These are phyloP conservation scores for Caenorhabditis inopinata DNA, from an alignment of 1,140 invertebrate genomes.

Conservation along the genomic window DNA sequence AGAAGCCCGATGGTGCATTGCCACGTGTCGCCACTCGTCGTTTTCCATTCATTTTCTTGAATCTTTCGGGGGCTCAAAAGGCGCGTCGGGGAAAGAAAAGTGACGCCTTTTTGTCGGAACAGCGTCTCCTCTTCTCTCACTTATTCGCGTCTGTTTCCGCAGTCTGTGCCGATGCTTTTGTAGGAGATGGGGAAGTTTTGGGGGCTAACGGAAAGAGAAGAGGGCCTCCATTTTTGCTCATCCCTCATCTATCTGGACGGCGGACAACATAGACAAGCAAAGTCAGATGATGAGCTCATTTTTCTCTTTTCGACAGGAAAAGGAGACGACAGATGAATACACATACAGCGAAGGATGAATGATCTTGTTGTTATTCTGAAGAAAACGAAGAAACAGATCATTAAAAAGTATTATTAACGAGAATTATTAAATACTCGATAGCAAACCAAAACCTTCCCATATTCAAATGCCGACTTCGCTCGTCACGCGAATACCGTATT, in stretches of 20 bases:
- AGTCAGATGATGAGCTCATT: constrained; percentile 32
- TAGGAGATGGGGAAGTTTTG: background rate
- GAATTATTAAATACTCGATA: no score
- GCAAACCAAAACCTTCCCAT: no score
- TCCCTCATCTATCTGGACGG: constrained; percentile 21
- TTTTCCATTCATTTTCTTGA: background rate
- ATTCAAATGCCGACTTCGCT: no score
- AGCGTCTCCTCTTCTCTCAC: constrained; percentile 1
- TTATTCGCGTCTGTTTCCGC: constrained; percentile 7
- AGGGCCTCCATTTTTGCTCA: background rate
- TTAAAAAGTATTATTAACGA: no score
- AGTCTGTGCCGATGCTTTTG: constrained; percentile 3
- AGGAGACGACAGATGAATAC: background rate
- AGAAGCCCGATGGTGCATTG: background rate
- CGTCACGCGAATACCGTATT: no score
- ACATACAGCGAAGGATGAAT: background rate
- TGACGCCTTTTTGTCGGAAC: background rate
- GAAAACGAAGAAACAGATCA: no score
- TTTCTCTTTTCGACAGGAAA: constrained; percentile 27
- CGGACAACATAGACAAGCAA: background rate
- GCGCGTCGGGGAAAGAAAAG: no score
- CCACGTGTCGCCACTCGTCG: background rate
- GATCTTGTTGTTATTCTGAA: background rate
- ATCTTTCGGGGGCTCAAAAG: background rate
- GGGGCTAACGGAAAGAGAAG: background rate